A percentile compares a stretch with the other conserved stretches of the same genome.
Evolutionary conservation across 2,888 invertebrate species (phyloP).

Genomic region (Eupithecia subumbrata): DNA sequence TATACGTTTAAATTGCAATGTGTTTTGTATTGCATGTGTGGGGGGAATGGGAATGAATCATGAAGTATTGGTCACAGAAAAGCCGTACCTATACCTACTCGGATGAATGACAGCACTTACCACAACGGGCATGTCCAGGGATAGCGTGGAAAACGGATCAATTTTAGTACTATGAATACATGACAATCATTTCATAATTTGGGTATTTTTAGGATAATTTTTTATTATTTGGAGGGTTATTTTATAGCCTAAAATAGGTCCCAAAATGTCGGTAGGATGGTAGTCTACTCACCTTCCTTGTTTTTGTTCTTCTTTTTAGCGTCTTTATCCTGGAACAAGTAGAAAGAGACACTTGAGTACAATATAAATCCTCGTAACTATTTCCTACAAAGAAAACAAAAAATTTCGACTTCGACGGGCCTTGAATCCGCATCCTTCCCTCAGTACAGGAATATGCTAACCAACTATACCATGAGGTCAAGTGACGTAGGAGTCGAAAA

Average conservation of each 20-base stretch:
- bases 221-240: too few species aligned
- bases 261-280: neutral
- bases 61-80: constrained; percentile 28
- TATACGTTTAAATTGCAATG: neutral
- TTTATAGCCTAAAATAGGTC: neutral
- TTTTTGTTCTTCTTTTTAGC: constrained; percentile 94
- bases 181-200: too few species aligned
- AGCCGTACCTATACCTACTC: constrained; percentile 39
- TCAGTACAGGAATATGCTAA: too few species aligned
- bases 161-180: constrained; percentile 5
- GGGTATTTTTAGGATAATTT: too few species aligned
- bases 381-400: too few species aligned
- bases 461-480: too few species aligned
- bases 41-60: constrained; percentile 11
- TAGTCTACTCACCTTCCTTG: constrained; percentile 91
- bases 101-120: constrained; percentile 44
- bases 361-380: too few species aligned
- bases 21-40: neutral
- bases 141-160: constrained; percentile 27
- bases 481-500: too few species aligned
- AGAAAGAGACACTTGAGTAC: neutral
- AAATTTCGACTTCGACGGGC: too few species aligned
- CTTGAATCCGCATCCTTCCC: too few species aligned
- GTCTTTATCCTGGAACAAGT: constrained; percentile 89
- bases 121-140: constrained; percentile 29